Base-by-base conservation (phyloP, 2,113 vertebrate species). In the Condylura cristata region DNA sequence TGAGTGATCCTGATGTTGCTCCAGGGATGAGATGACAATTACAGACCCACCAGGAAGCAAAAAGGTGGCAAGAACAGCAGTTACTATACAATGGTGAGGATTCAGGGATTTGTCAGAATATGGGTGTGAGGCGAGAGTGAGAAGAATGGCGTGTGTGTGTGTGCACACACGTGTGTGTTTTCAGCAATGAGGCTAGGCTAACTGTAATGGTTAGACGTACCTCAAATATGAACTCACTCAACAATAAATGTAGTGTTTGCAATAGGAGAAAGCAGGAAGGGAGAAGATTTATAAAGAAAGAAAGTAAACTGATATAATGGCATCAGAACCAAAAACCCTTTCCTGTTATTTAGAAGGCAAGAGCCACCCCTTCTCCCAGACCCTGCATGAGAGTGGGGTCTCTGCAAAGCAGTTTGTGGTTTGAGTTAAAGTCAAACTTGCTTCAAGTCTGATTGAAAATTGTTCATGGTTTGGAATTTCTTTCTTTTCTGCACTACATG, bases 351-450 rank as follows among this genome's bases (percentile, higher is more conserved):
- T 71, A 44, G 60, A 87, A 91, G 53, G 75, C 74, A 80, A 79
- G 72, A 61, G 14, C 22, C 76, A 81, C 56, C 58, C 0, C 74
- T 92, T 72, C 80, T 82, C 70, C 70, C 89, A 72, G 86, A 93
- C 30, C 28, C 41, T 78, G 63, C 85, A 14, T 91, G 79, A 66
- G 94, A 91, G 41, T 87, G 58, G 41, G 26, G 6, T 86, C 34
- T 63, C 92, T 75, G 76, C 89, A 75, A 80, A 88, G 0, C 39
- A 63, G 68, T 98, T 95, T 96, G 96, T 85, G 26, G 72, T 58
- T 94, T 97, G 96, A 98, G 96, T 96, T n/a, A 89, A 94, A 97
- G 96, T 97, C 96, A 98, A 92, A 91, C 92, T 97, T 97, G 89
- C 74, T 22, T 93, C 85, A 94, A 97, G 97, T 95, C 96, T 92